Conservation (phyloP, 1,140 invertebrate species). For the Aphis gossypii region DNA sequence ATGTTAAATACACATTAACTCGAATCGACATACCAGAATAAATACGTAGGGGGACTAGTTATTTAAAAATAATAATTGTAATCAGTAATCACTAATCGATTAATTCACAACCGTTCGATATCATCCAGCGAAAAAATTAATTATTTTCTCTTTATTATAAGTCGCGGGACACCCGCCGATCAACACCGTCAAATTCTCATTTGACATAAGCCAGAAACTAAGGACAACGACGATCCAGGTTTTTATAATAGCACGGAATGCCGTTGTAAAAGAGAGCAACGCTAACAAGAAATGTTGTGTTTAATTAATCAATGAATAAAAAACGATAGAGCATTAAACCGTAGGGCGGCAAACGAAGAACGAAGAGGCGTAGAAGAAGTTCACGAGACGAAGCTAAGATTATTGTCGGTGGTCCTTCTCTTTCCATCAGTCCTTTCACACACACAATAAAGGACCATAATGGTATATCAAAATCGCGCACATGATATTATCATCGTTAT, state of each 20-base stretch:
- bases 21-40: not conserved
- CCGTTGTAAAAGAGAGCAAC: not conserved
- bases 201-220: not conserved
- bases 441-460: not conserved
- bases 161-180: not conserved
- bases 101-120: not conserved
- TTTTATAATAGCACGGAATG: not conserved
- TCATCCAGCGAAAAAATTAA: not conserved
- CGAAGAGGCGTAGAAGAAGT: not conserved
- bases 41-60: not conserved
- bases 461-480: not conserved
- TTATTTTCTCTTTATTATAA: too few species aligned
- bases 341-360: not conserved
- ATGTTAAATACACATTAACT: not conserved
- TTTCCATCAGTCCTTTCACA: not conserved
- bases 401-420: not conserved
- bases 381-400: not conserved
- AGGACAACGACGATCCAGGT: not conserved
- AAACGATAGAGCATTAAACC: not conserved
- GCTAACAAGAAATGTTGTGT: not conserved
- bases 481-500: not conserved
- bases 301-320: slow-evolving; percentile 21
- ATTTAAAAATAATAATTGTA: not conserved
- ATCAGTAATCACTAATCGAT: not conserved
- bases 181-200: not conserved